Evolutionary conservation across 2,113 vertebrate species (phyloP).

Genomic region (Pygoscelis antarcticus): DNA sequence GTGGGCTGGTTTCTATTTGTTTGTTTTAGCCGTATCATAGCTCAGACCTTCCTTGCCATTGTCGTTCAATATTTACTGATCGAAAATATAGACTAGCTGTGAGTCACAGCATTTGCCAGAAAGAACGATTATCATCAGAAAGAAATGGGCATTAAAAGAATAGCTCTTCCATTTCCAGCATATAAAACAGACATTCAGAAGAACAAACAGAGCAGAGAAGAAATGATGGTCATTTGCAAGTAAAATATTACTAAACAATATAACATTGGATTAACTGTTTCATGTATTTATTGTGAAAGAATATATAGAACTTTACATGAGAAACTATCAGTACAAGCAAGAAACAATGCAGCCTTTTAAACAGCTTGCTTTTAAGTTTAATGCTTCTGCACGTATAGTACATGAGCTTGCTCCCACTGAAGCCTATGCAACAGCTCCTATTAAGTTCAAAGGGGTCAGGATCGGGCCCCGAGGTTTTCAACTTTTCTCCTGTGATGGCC

Average conservation of each 20-base stretch:
- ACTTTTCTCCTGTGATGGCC: constrained; percentile 4
- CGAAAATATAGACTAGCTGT: constrained; percentile 73
- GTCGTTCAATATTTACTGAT: constrained; percentile 74
- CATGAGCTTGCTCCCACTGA: constrained; percentile 21
- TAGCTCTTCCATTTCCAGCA: constrained; percentile 68
- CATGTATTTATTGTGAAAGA: constrained; percentile 65
- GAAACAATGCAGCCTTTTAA: constrained; percentile 47
- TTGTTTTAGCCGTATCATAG: constrained; percentile 7
- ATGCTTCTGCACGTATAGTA: not conserved
- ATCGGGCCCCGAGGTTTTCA: not conserved
- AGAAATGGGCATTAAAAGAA: constrained; percentile 73
- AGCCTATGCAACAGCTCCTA: not conserved
- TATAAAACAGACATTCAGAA: constrained; percentile 68
- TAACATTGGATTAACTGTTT: constrained; percentile 69
- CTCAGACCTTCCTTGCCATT: constrained; percentile 53
- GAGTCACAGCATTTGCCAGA: constrained; percentile 67
- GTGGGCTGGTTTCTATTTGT: constrained; percentile 18
- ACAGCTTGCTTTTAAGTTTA: constrained; percentile 13
- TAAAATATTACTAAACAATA: constrained; percentile 68
- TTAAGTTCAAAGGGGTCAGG: not conserved
- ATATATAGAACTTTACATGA: constrained; percentile 56
- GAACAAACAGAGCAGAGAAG: constrained; percentile 64
- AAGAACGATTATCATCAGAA: constrained; percentile 64
- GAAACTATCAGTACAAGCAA: constrained; percentile 50
- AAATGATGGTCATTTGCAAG: constrained; percentile 67